These are phyloP conservation scores for Silurus glanis DNA, from an alignment of 2,113 vertebrate species.

Conservation along the genomic window DNA sequence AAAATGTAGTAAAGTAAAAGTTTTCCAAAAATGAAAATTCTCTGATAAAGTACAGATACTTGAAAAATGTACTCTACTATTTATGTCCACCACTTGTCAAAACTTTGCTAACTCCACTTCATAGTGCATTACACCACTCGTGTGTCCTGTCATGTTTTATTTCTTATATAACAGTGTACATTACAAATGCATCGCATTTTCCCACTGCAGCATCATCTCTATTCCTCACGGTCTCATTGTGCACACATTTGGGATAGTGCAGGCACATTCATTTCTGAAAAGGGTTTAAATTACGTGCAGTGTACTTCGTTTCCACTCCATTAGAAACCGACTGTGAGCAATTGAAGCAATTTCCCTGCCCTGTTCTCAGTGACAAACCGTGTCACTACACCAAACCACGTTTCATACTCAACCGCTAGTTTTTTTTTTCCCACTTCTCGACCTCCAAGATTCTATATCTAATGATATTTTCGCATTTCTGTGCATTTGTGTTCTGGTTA, in stretches of 20 bases:
- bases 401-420: not conserved
- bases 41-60: no score
- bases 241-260: not conserved
- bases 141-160: not conserved
- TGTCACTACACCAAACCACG: constrained; percentile 1
- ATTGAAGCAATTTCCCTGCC: constrained; percentile 39
- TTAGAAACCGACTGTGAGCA: constrained; percentile 46
- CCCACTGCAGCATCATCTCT: not conserved
- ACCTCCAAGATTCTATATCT: not conserved
- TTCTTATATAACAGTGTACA: not conserved
- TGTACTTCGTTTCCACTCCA: constrained; percentile 43
- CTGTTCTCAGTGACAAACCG: constrained; percentile 17
- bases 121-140: no score
- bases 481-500: not conserved
- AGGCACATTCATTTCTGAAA: constrained; percentile 12
- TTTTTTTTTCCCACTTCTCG: not conserved
- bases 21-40: no score
- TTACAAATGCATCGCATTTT: not conserved
- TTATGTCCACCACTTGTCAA: no score
- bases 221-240: not conserved
- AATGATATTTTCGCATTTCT: constrained; percentile 1
- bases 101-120: not conserved
- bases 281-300: constrained; percentile 16
- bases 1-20: no score
- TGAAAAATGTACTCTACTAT: no score